Conservation (phyloP, 2,797 vertebrate genomes). For the Tadarida brasiliensis region DNA sequence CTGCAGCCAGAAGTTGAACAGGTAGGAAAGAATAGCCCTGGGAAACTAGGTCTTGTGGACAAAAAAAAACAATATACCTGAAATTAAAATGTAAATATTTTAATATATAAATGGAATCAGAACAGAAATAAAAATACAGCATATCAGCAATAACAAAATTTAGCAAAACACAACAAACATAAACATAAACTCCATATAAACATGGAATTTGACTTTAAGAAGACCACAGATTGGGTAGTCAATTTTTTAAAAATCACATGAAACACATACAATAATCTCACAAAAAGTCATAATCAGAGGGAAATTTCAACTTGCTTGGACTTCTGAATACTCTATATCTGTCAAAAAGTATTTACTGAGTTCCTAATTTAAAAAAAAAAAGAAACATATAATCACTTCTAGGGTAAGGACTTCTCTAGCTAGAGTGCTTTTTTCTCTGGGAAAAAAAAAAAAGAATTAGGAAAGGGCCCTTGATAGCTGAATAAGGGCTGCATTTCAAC, state of each 20-base stretch:
- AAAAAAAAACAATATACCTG: slow-evolving; percentile 98
- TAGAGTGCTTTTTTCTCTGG: background rate
- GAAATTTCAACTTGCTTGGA: background rate
- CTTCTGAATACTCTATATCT: slow-evolving; percentile 11
- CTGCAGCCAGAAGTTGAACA: slow-evolving; percentile 92
- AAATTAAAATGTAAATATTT: slow-evolving; percentile 81
- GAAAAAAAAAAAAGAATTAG: slow-evolving; percentile 27
- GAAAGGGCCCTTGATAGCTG: background rate
- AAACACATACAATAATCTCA: slow-evolving; percentile 6
- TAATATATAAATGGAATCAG: slow-evolving; percentile 61
- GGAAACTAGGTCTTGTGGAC: slow-evolving; percentile 93
- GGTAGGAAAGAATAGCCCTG: slow-evolving; percentile 90
- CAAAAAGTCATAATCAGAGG: slow-evolving; percentile 31
- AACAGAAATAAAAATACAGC: slow-evolving; percentile 56
- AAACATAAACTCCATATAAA: slow-evolving; percentile 17
- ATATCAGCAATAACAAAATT: slow-evolving; percentile 51
- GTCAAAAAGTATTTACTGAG: background rate
- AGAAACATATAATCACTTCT: slow-evolving; percentile 32
- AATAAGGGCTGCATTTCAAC: background rate
- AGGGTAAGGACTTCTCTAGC: background rate
- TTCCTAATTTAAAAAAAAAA: slow-evolving; percentile 56
- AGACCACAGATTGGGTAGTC: background rate
- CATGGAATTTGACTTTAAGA: slow-evolving; percentile 30
- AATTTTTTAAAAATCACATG: background rate
- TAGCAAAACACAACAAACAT: slow-evolving; percentile 50